Evolutionary conservation across 2,888 invertebrate genomes (phyloP), one percentile per base, ranked within the genome.

Genomic region (Heliconius ismenius): DNA sequence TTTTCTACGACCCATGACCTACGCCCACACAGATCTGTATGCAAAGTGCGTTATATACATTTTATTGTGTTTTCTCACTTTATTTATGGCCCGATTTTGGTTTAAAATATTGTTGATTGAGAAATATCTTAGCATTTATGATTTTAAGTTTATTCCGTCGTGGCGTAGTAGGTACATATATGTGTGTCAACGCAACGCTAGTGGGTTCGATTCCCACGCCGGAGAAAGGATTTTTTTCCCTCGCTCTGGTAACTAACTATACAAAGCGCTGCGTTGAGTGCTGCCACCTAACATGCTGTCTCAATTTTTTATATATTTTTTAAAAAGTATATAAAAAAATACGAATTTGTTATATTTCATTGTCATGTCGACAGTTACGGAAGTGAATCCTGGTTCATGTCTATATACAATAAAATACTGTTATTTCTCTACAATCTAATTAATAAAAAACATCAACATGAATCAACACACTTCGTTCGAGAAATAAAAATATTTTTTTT

Each of bases 1-100:
- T 60, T 73, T 60, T 43, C 43, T 62, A 43, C 65, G 76, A 76
- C 72, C 76, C 60, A 13, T 73, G 76, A 76, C 76, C 76, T 43
- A 65, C 72, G 72, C 76, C 76, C 60, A 76, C 76, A 62, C 75
- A 67, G 54, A 28, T 36, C n/a, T 67, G n/a, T 70, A 70, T 70
- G 70, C 70, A 70, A 70, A 70, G 32, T 69, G n/a, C 58, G 54
- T 54, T 32, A n/a, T 70, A 70, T 70, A 67, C 67, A 39, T 67
- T 67, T 67, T 67, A 67, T 67, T 67, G 39, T 67, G 24, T 67
- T 67, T 67, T 67, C 24, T 67, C 15, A 24, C 39, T 24, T 67
- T 67, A 67, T 67, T 67, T 67, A 67, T 67, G 67, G 3, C 39
- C 9, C 24, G 39, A 24, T 67, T 67, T 67, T 67, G 18, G 39